phyloP scores from a whole-genome alignment of 2,888 invertebrate species.

The Bruchidius siliquastri region DNA sequence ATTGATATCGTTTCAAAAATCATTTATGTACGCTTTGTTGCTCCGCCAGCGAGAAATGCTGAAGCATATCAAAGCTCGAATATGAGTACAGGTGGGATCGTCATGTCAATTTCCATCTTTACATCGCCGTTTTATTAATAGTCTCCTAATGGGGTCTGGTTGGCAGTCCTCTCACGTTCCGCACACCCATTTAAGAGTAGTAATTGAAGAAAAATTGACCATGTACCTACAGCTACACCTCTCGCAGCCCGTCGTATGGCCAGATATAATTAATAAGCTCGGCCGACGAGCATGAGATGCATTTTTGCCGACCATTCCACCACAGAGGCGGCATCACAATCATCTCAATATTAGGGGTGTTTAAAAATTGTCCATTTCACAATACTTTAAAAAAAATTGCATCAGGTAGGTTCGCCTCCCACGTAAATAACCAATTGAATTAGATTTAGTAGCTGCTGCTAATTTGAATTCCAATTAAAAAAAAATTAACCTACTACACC shows the following conservation, averaged over 20 bases:
- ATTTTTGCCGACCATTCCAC: neutral
- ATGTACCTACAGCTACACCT: neutral
- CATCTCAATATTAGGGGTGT: no score
- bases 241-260: neutral
- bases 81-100: neutral
- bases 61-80: neutral
- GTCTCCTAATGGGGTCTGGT: neutral
- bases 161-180: neutral
- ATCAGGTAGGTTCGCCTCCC: no score
- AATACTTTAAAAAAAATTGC: no score
- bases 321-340: neutral
- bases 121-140: neutral
- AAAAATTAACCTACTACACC: no score
- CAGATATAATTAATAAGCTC: neutral
- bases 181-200: neutral
- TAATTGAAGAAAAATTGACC: neutral
- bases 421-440: no score
- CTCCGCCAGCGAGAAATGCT: neutral
- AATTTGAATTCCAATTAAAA: no score
- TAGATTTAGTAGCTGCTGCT: no score
- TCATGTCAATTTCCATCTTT: neutral
- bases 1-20: no score
- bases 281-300: neutral
- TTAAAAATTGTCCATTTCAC: no score
- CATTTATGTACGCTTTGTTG: no score